A percentile compares a stretch with the other conserved stretches of the same genome.
These are phyloP conservation scores for Drosophila saltans DNA, from an alignment of 1,140 invertebrate species.

Conservation along the genomic window DNA sequence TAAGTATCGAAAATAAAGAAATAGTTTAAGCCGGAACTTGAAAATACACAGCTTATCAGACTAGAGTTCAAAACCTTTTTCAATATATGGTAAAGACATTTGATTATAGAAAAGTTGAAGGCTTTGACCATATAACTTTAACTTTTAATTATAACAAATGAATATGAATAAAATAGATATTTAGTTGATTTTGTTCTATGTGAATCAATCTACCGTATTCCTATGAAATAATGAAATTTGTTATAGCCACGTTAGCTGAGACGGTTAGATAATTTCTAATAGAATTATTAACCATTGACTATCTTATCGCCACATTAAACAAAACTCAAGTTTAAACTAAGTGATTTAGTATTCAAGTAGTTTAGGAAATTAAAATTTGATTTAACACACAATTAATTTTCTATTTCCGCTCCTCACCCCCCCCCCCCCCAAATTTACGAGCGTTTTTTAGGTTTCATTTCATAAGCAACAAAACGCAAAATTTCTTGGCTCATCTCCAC, in stretches of 20 bases:
- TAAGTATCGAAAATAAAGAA: too few species aligned
- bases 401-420: background rate
- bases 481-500: slow-evolving; percentile 21
- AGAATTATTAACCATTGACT: background rate
- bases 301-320: background rate
- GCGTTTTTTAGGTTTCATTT: too few species aligned
- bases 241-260: background rate
- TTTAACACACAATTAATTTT: background rate
- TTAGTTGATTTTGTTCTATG: too few species aligned
- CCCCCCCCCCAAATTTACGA: background rate
- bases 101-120: too few species aligned
- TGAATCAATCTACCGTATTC: too few species aligned
- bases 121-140: too few species aligned
- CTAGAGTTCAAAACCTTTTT: too few species aligned
- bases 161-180: too few species aligned
- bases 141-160: too few species aligned
- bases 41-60: too few species aligned
- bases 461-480: background rate
- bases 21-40: too few species aligned
- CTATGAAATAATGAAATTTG: background rate
- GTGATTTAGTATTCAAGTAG: background rate
- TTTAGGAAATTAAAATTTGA: slow-evolving; percentile 6
- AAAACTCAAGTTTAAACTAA: slow-evolving; percentile 1
- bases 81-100: too few species aligned
- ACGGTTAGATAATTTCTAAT: background rate